Base-by-base conservation (phyloP, 2,113 vertebrate species). In the Trinectes maculatus region DNA sequence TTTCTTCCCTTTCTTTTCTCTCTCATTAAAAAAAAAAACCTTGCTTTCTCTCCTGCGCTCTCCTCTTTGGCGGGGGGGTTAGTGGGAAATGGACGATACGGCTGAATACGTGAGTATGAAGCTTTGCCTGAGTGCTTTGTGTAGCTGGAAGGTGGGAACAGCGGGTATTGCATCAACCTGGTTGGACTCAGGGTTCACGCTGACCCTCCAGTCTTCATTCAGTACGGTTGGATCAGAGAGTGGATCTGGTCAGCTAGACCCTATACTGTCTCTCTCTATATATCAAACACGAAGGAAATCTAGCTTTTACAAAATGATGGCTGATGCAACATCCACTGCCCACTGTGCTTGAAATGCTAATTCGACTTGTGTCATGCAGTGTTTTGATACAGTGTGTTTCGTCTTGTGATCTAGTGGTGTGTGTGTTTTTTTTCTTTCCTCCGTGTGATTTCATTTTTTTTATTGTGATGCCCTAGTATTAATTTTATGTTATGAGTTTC, bases 81-180 rank as follows among this genome's bases (percentile, higher is more conserved):
- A 99, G 98, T 99, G 96, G 97, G 98, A 98, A 94, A 98, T 86
- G 87, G 98, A 99, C 90, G 95, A 98, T 91, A 98, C 95, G 47
- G 96, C 97, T 55, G 97, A 99, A 94, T 99, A 99, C 44, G 98
- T 99, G 89, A 99, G 98, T 94, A 93, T 12, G 44, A 85, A 60
- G 71, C 79, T 81, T 85, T 25, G 58, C 77, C 79, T 63, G 85
- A 84, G 82, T 91, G 90, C 82, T 83, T 61, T 83, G 61, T 85
- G 79, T 89, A 60, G 72, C 51, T 71, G 42, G 3, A 40, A 37
- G 36, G 31, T 65, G 44, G 74, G 48, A 69, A 81, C 82, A 80
- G 72, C 51, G 76, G 87, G 59, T 88, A 84, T 89, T 93, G 90
- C 91, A 92, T 90, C 90, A 90, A 53, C 63, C 61, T 34, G 9